Conservation (phyloP, 2,797 vertebrate species). For the Octomys mimax region DNA sequence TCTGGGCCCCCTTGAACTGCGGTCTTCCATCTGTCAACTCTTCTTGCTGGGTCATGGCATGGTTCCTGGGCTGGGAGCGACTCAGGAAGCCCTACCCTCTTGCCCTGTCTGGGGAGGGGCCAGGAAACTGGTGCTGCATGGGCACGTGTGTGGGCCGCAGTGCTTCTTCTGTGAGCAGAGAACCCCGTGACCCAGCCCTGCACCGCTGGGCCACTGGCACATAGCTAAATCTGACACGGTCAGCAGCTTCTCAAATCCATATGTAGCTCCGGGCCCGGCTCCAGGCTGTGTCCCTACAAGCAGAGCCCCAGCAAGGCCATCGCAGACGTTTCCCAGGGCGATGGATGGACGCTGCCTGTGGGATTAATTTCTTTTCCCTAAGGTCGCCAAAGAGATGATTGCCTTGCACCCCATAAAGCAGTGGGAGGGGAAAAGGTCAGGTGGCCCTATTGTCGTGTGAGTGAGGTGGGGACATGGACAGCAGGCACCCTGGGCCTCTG, state of each 20-base stretch:
- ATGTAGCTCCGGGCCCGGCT: neutral
- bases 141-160: rapidly evolving
- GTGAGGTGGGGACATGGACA: rapidly evolving
- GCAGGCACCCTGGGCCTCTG: neutral
- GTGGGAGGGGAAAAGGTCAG: neutral
- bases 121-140: rapidly evolving
- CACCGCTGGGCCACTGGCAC: neutral
- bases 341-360: neutral
- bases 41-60: rapidly evolving
- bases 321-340: neutral
- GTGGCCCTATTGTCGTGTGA: rapidly evolving
- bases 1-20: neutral
- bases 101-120: neutral
- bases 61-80: neutral
- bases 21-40: neutral
- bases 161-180: neutral
- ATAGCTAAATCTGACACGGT: neutral
- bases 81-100: neutral
- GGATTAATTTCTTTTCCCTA: rapidly evolving
- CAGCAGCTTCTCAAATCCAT: neutral
- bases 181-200: neutral
- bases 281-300: neutral
- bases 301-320: neutral
- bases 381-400: neutral
- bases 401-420: neutral